Conservation (phyloP, 2,888 invertebrate genomes). For the Spodoptera littoralis region DNA sequence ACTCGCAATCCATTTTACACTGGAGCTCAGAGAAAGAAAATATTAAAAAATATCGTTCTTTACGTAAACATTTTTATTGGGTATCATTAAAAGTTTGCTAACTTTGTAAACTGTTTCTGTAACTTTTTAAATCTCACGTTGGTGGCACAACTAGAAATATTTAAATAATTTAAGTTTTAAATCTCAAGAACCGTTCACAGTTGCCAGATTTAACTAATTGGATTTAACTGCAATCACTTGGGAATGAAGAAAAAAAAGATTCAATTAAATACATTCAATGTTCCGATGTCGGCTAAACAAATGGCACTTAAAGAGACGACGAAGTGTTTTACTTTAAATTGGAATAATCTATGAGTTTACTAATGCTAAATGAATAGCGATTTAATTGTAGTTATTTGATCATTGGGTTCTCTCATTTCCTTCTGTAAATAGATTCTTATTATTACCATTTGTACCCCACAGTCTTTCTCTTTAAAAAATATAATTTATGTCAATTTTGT, state of each 20-base stretch:
- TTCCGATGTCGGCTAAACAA: conserved; percentile 61
- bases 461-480: too few species aligned
- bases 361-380: conserved; percentile 31
- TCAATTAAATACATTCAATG: conserved; percentile 68
- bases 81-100: conserved; percentile 47
- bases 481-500: too few species aligned
- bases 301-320: conserved; percentile 54
- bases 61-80: conserved; percentile 32
- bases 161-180: conserved; percentile 19
- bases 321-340: conserved; percentile 53
- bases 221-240: conserved; percentile 60
- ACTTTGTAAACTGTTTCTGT: conserved; percentile 34
- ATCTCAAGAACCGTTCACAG: conserved; percentile 16
- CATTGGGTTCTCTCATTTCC: background rate
- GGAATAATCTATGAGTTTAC: conserved; percentile 49
- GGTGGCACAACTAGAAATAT: conserved; percentile 10
- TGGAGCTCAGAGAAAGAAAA: conserved; percentile 24
- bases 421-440: too few species aligned
- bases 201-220: conserved; percentile 32
- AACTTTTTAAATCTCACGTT: conserved; percentile 26
- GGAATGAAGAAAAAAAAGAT: conserved; percentile 58
- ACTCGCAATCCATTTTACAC: conserved; percentile 21
- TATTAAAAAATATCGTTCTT: conserved; percentile 20
- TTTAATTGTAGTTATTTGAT: conserved; percentile 32
- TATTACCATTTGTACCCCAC: too few species aligned